Base-by-base conservation (phyloP, 2,113 vertebrate species). In the Clarias batrachus region DNA sequence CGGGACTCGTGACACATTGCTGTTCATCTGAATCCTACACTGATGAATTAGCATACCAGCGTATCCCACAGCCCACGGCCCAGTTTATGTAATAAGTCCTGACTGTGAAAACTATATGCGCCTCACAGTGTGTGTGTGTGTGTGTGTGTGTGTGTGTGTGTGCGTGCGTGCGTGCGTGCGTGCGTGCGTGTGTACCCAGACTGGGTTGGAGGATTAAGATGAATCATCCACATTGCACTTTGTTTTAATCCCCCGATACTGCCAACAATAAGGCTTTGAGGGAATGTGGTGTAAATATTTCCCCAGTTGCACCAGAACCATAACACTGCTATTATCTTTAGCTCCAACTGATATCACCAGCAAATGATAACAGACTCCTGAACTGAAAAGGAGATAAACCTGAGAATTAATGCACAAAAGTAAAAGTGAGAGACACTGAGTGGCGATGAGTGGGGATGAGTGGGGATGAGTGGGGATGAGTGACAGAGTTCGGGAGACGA, bases 151-250 rank as follows among this genome's bases (percentile, higher is more conserved):
- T 62, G 79, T 82, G 59, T 76, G 59, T 85, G 41, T 84, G 82
- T 80, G 82, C 82, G 85, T 63, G 60, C 7, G 60, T 88, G 19
- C 16, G 57, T 41, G 60, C 63, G 59, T 37, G 84, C 59, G 65
- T 86, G 27, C 62, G 37, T 85, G 76, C 73, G 71, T 87, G 70
- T 85, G 70, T 93, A 92, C 90, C 88, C 90, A 92, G 92, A 92
- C 90, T 87, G 87, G 90, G 92, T 92, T 90, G 89, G 91, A 92
- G 91, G 89, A 92, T 66, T 13, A 84, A n/a, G 86, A 88, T 95
- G 93, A 95, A 91, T 94, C 94, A 94, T 87, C 84, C 90, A 87
- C 70, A 88, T 90, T 93, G 91, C 90, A 91, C 91, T 92, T 92
- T 94, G 92, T 92, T 93, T 93, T 93, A 91, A 93, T 68, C 54